phyloP scores from a whole-genome alignment of 2,888 invertebrate genomes.

The Hesperia comma region DNA sequence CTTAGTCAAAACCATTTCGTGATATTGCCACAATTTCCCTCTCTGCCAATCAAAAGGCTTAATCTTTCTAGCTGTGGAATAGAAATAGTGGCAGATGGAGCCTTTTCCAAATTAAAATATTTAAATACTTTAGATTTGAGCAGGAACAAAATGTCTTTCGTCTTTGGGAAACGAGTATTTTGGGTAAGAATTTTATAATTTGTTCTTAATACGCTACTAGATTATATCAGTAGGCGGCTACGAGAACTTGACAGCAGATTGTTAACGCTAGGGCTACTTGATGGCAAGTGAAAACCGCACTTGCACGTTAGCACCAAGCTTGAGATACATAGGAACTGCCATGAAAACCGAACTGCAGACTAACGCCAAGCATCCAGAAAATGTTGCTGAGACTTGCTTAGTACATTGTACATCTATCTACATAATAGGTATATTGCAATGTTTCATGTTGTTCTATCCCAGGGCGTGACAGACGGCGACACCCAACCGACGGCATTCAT shows the following conservation, averaged over 20 bases:
- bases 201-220: too few species aligned
- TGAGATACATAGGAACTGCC: too few species aligned
- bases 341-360: too few species aligned
- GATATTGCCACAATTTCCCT: slow-evolving; percentile 1
- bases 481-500: not conserved
- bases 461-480: not conserved
- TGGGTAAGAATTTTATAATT: slow-evolving; percentile 16
- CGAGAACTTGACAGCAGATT: too few species aligned
- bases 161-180: slow-evolving; percentile 10
- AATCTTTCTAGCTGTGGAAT: slow-evolving; percentile 22
- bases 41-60: slow-evolving; percentile 9
- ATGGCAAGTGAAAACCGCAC: too few species aligned
- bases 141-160: slow-evolving; percentile 16
- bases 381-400: too few species aligned
- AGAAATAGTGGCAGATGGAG: slow-evolving; percentile 12
- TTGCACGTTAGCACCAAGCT: too few species aligned
- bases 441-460: not conserved
- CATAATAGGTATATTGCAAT: too few species aligned
- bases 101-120: slow-evolving; percentile 19
- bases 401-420: too few species aligned
- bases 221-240: too few species aligned
- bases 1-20: slow-evolving; percentile 14
- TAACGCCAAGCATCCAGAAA: too few species aligned
- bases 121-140: slow-evolving; percentile 22
- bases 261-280: too few species aligned